Base-by-base conservation (phyloP, 2,888 invertebrate species). In the Heliconius sara region DNA sequence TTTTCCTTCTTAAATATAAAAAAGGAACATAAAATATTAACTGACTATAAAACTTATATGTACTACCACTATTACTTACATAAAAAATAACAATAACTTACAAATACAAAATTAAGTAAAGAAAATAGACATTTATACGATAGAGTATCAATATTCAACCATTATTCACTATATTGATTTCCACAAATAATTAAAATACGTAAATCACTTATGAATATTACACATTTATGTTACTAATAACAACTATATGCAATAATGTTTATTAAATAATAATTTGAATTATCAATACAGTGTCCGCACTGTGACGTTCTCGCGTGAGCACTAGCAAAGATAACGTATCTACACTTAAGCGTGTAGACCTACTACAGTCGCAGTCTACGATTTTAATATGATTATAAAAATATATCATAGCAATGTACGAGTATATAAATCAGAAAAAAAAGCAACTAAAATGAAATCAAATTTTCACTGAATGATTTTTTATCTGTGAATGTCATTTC, bases 261-360 rank as follows among this genome's bases (percentile, higher is more conserved):
- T 65, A 65, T 30, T 75, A 63, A 27, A 60, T 39, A 25, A 43
- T 52, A 30, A 57, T 30, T 68, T n/a, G 9, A 70, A 60, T 25
- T 47, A 27, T 65, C 27, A 65, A 43, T 19, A 39, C 60, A 65
- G 63, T 43, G 75, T 75, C 75, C 75, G 75, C 65, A 47, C 25
- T 43, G 34, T 63, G 43, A 39, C 47, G 75, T 27, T 27, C 60
- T n/a, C 63, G 75, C 43, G 19, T 75, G 65, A 25, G 65, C 27
- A 75, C 63, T 74, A 43, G 60, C 60, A 19, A 27, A 74, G 74
- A 75, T 75, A 75, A 75, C 75, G 63, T 75, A 75, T 75, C 75
- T 74, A 74, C 74, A 34, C 43, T 25, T 39, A 52, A 16, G 43
- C 43, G 70, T 43, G 39, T 13, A 19, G 25, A 70, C 70, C 43